phyloP scores from a whole-genome alignment of 92 coral and sea anemone species.

The Bergia sp. region DNA sequence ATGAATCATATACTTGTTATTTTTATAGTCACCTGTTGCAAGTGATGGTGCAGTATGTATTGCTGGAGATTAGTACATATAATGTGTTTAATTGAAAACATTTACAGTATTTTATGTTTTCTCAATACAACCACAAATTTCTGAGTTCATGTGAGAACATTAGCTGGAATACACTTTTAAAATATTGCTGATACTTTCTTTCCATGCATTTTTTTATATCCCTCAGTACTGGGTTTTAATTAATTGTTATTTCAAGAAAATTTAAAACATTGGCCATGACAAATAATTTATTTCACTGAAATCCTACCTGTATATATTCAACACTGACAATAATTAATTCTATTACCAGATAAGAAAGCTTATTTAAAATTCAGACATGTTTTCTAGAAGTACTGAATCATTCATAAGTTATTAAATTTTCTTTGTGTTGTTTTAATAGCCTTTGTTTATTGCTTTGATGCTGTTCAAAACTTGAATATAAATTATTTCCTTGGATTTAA shows the following conservation, averaged over 20 bases:
- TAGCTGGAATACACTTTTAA: not conserved
- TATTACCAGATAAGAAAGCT: not conserved
- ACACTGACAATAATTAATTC: too few species aligned
- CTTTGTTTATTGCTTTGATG: slow-evolving; percentile 16
- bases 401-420: not conserved
- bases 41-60: not conserved
- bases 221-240: not conserved
- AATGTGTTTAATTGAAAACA: too few species aligned
- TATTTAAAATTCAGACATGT: not conserved
- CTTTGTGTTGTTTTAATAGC: slow-evolving; percentile 7
- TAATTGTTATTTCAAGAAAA: not conserved
- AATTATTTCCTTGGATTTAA: not conserved
- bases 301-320: too few species aligned
- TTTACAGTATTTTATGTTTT: too few species aligned
- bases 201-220: not conserved
- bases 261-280: not conserved
- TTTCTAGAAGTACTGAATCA: slow-evolving; percentile 8
- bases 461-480: not conserved
- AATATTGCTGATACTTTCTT: too few species aligned
- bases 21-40: not conserved
- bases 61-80: too few species aligned
- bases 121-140: not conserved
- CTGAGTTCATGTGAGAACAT: not conserved
- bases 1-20: too few species aligned
- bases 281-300: not conserved